A percentile compares a stretch with the other conserved stretches of the same genome.
These are phyloP conservation scores for Aporrectodea caliginosa DNA, from an alignment of 1,140 invertebrate species.

Conservation along the genomic window DNA sequence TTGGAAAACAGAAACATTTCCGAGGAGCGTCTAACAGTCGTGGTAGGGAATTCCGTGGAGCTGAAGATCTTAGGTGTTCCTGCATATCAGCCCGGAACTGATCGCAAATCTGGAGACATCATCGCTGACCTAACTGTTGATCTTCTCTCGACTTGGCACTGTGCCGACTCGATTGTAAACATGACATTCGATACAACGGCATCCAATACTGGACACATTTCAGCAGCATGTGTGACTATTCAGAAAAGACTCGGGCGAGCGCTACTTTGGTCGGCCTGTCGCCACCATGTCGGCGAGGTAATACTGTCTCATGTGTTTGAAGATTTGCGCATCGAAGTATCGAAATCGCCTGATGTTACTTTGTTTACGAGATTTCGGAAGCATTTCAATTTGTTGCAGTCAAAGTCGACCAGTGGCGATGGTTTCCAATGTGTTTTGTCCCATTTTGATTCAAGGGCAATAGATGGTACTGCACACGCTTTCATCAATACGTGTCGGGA, in stretches of 20 bases:
- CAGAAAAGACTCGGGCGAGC: slow-evolving; percentile 7
- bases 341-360: slow-evolving; percentile 6
- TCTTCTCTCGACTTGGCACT: background rate
- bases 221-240: background rate
- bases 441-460: background rate
- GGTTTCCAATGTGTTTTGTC: background rate
- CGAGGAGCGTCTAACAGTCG: background rate
- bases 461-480: background rate
- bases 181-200: slow-evolving; percentile 22
- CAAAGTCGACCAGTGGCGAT: background rate
- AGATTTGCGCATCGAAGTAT: slow-evolving; percentile 4
- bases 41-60: background rate
- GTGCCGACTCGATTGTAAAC: background rate
- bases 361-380: background rate
- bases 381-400: background rate
- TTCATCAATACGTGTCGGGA: background rate
- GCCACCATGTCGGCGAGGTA: slow-evolving; percentile 14
- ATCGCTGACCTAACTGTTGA: background rate
- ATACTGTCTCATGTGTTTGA: slow-evolving; percentile 14
- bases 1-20: background rate
- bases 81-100: slow-evolving; percentile 11
- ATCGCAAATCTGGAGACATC: slow-evolving; percentile 1
- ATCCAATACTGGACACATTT: slow-evolving; percentile 12
- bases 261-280: slow-evolving; percentile 14
- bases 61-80: slow-evolving; percentile 2